Evolutionary conservation across 2,888 invertebrate genomes (phyloP).

Genomic region (Drosophila nigritarsus): DNA sequence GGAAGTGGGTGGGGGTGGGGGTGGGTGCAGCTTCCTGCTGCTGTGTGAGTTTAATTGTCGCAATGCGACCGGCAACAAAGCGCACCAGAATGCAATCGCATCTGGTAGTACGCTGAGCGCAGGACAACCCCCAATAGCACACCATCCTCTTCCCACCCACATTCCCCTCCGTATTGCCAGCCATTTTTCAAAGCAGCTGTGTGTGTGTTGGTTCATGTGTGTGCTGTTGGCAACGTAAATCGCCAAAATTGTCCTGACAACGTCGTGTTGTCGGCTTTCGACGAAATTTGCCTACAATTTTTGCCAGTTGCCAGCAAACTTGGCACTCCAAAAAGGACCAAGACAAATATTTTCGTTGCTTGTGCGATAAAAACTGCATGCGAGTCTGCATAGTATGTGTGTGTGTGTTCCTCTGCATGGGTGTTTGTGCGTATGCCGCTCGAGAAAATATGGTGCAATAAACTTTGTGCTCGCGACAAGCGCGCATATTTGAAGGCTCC

Average conservation of each 20-base stretch:
- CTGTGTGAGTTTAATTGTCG: slow-evolving; percentile 73
- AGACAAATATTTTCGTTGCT: slow-evolving; percentile 68
- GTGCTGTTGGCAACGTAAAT: slow-evolving; percentile 65
- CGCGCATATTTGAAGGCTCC: slow-evolving; percentile 73
- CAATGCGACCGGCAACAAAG: slow-evolving; percentile 67
- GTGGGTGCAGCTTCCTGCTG: slow-evolving; percentile 16
- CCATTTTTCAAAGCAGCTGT: slow-evolving; percentile 62
- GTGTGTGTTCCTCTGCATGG: slow-evolving; percentile 20
- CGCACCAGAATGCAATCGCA: slow-evolving; percentile 50
- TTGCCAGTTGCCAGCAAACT: slow-evolving; percentile 58
- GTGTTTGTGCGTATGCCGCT: slow-evolving; percentile 50
- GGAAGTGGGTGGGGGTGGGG: rapidly evolving
- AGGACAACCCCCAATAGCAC: slow-evolving; percentile 39
- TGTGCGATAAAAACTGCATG: slow-evolving; percentile 63
- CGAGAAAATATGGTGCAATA: slow-evolving; percentile 65
- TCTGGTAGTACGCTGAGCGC: slow-evolving; percentile 13
- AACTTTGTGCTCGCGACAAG: slow-evolving; percentile 66
- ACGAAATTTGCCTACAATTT: slow-evolving; percentile 74
- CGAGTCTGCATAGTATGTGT: slow-evolving; percentile 3
- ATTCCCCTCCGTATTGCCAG: slow-evolving; percentile 35
- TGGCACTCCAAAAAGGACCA: slow-evolving; percentile 59
- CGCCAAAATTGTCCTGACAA: slow-evolving; percentile 65
- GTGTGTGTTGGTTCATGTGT: slow-evolving; percentile 10
- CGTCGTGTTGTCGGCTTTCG: slow-evolving; percentile 67
- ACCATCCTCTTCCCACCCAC: neutral